phyloP scores from a whole-genome alignment of 2,888 invertebrate species.

The Drosophila lutescens region DNA sequence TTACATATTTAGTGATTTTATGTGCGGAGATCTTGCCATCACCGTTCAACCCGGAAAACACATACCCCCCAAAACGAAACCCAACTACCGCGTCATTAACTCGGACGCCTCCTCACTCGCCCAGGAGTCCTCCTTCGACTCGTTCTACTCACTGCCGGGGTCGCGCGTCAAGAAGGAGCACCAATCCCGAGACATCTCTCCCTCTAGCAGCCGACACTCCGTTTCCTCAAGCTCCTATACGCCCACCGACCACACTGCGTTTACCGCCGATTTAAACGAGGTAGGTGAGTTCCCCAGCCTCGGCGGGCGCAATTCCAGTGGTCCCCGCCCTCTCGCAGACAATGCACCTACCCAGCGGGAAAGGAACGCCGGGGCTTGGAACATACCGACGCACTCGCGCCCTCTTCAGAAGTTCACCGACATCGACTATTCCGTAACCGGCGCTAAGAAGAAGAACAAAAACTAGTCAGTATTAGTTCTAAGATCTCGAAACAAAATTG shows the following conservation, averaged over 20 bases:
- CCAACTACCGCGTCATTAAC: constrained; percentile 26
- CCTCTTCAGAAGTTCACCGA: constrained; percentile 9
- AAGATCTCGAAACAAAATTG: background rate
- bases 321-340: background rate
- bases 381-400: constrained; percentile 3
- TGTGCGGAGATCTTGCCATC: constrained; percentile 84
- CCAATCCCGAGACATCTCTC: background rate
- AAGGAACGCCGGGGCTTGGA: constrained; percentile 11
- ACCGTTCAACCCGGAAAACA: constrained; percentile 83
- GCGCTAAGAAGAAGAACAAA: background rate
- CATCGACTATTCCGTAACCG: constrained; percentile 9
- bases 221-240: constrained; percentile 5
- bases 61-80: constrained; percentile 75
- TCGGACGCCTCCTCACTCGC: background rate
- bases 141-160: constrained; percentile 9
- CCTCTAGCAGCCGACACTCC: background rate
- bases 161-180: constrained; percentile 22
- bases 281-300: constrained; percentile 44
- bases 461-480: background rate
- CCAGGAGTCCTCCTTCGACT: background rate
- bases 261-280: background rate
- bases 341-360: background rate
- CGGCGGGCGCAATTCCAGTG: constrained; percentile 12
- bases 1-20: constrained; percentile 84
- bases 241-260: constrained; percentile 42